Evolutionary conservation across 2,113 vertebrate genomes (phyloP), one percentile per base, ranked within the genome.

Genomic region (Pongo abelii): DNA sequence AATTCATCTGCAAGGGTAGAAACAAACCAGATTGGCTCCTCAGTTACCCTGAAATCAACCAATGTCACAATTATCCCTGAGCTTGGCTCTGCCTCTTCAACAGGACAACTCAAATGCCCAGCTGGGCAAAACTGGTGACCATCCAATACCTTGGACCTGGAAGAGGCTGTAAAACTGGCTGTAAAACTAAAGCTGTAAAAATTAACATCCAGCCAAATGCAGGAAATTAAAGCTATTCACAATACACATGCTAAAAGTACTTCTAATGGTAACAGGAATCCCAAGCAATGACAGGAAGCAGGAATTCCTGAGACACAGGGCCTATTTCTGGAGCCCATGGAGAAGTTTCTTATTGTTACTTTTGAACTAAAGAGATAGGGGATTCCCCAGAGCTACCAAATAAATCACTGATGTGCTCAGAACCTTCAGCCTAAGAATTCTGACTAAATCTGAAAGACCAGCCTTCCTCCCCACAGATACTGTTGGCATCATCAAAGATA

Each of bases 261-360:
- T 94, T 93, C 83, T 89, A 78, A 8, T 48, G 57, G 57, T 75
- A n/a, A 98, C 94, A 95, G 94, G 97, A 97, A 95, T 77, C 85
- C 77, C 75, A 64, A 79, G 86, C 92, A 97, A 97, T 84, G 88
- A 84, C 93, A 93, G 97, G 97, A 98, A 97, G 96, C 96, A 98
- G 94, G 93, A 97, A 93, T 94, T 98, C 95, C 95, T 93, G 96
- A 96, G 79, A 77, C 64, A 94, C 55, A 55, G 23, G 32, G 52
- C 61, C 72, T 92, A 92, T 85, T 97, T 97, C 84, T 94, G 90
- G 86, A 89, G 64, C 40, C 13, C 74, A 16, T 1, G 48, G 75
- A 80, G 75, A 38, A 83, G 20, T 38, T 84, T 81, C 89, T 97
- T 64, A 38, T 27, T 8, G 50, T 83, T 97, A 61, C 89, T 95